Conservation (phyloP, 2,888 invertebrate genomes). For the Pachymerium ferrugineum region DNA sequence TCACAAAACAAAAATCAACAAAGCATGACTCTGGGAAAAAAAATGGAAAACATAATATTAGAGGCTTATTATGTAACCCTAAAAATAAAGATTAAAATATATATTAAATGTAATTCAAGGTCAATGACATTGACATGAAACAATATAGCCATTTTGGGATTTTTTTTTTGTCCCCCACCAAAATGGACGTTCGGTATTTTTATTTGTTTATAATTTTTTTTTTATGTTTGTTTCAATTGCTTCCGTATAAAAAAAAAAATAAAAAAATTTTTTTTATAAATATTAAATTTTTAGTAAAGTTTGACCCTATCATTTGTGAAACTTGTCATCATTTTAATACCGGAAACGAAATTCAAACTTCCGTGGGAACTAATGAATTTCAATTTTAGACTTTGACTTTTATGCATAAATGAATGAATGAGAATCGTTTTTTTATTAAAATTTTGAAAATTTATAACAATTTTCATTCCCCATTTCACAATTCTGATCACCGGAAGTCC, state of each 20-base stretch:
- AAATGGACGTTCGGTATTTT: background rate
- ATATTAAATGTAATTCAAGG: background rate
- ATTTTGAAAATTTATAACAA: too few species aligned
- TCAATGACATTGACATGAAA: background rate
- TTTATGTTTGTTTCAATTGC: background rate
- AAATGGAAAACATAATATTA: too few species aligned
- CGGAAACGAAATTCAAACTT: background rate
- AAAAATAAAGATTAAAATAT: too few species aligned
- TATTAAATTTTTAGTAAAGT: background rate
- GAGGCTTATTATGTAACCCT: too few species aligned
- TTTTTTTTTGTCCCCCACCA: background rate
- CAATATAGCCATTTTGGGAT: background rate
- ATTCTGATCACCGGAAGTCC: too few species aligned
- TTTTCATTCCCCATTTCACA: too few species aligned
- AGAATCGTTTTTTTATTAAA: too few species aligned
- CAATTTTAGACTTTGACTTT: background rate
- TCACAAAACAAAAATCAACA: too few species aligned
- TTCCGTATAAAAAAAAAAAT: too few species aligned
- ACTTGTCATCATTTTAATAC: constrained; percentile 8
- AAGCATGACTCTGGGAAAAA: too few species aligned
- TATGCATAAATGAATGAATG: background rate
- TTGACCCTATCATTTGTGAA: constrained; percentile 3
- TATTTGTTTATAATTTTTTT: background rate
- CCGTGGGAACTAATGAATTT: background rate
- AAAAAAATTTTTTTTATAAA: background rate